Evolutionary conservation across 2,888 invertebrate genomes (phyloP).

Genomic region (Aleiodes testaceus): DNA sequence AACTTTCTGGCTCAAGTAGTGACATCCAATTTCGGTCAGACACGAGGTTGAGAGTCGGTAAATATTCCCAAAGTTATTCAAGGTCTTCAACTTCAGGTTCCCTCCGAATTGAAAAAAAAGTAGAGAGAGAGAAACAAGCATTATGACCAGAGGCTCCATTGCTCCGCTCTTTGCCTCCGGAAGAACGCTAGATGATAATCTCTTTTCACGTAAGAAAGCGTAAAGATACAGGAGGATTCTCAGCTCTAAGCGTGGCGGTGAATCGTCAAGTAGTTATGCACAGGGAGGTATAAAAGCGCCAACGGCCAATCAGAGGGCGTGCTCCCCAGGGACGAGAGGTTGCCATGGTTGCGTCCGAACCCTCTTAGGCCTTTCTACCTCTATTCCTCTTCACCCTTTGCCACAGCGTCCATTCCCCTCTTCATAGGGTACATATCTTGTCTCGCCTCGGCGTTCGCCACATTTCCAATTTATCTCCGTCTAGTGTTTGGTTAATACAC

Average conservation of each 20-base stretch:
- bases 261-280: slow-evolving; percentile 57
- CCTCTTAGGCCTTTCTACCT: slow-evolving; percentile 68
- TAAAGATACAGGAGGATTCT: slow-evolving; percentile 25
- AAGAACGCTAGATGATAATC: slow-evolving; percentile 69
- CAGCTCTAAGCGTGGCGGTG: slow-evolving; percentile 57
- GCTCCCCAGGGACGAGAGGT: slow-evolving; percentile 71
- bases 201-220: slow-evolving; percentile 50
- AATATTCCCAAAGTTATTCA: background rate
- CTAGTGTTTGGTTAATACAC: slow-evolving; percentile 18
- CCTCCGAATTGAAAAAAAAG: background rate
- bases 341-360: slow-evolving; percentile 72
- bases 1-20: slow-evolving; percentile 2
- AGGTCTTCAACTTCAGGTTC: background rate
- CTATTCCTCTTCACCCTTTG: slow-evolving; percentile 62
- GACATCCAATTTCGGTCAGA: slow-evolving; percentile 17
- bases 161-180: slow-evolving; percentile 63
- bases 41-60: background rate
- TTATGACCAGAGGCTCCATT: slow-evolving; percentile 50
- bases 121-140: slow-evolving; percentile 1
- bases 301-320: slow-evolving; percentile 72
- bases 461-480: slow-evolving; percentile 2
- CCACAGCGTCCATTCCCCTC: slow-evolving; percentile 39
- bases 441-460: background rate
- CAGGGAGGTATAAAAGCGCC: slow-evolving; percentile 67
- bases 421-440: slow-evolving; percentile 16